Percentiles rank a stretch among this genome's conserved stretches.
Evolutionary conservation across 35 echinoderm and acorn worm genomes (phyloP).

Genomic region (Heliocidaris tuberculata): DNA sequence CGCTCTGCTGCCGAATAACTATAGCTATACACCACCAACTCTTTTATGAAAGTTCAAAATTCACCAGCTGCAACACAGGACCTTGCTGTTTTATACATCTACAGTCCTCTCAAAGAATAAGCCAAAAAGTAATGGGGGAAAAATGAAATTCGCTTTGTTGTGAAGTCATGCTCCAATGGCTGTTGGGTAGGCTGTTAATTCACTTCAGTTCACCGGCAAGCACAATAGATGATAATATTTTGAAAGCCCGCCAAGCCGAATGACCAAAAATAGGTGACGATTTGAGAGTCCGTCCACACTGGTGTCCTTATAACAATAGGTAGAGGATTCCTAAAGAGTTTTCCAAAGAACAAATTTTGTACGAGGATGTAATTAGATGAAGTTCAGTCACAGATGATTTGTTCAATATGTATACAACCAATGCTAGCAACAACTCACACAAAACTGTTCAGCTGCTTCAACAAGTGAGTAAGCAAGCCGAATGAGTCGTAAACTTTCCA

Average conservation of each 20-base stretch:
- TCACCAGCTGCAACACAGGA: background rate
- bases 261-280: background rate
- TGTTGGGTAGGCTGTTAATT: background rate
- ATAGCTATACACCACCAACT: background rate
- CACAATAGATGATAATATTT: conserved; percentile 5
- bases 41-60: background rate
- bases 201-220: background rate
- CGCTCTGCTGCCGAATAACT: background rate
- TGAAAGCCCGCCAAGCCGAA: background rate
- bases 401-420: background rate
- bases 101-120: background rate
- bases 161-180: background rate
- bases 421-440: background rate
- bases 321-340: background rate
- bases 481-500: background rate
- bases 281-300: too few relatives aligned
- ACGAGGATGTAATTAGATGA: background rate
- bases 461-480: background rate
- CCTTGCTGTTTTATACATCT: background rate
- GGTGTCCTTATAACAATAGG: background rate
- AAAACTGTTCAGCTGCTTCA: background rate
- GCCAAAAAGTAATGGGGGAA: background rate
- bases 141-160: background rate
- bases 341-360: background rate
- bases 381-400: background rate